Conservation (phyloP, 2,113 vertebrate species). For the Psephotus haematonotus region DNA sequence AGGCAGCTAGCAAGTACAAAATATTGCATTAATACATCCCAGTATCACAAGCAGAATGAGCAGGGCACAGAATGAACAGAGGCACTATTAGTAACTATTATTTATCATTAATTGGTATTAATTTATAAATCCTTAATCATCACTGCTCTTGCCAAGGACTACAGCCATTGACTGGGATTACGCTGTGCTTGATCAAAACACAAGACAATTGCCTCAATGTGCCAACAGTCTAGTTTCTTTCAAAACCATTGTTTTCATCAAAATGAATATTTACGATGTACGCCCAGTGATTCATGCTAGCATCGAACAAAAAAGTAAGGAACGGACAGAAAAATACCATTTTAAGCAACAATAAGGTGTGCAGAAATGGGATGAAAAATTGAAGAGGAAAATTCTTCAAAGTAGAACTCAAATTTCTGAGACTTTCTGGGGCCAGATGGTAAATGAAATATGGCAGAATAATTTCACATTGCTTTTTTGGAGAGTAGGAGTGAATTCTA, state of each 20-base stretch:
- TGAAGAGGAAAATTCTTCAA: neutral
- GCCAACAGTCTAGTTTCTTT: neutral
- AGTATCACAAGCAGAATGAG: neutral
- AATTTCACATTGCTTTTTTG: neutral
- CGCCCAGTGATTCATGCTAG: neutral
- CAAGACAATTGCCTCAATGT: neutral
- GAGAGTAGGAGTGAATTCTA: neutral
- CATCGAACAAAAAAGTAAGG: neutral
- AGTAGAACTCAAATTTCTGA: neutral
- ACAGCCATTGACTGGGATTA: neutral
- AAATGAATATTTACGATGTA: neutral
- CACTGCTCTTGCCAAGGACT: neutral
- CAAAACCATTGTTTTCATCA: neutral
- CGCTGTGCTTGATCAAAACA: neutral
- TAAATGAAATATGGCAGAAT: neutral
- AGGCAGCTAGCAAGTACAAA: neutral
- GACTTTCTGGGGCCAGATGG: neutral
- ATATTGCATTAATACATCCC: neutral
- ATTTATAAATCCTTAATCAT: neutral
- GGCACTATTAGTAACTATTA: neutral
- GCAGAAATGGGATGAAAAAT: neutral
- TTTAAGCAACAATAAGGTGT: neutral
- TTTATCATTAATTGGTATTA: neutral
- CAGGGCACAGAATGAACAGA: neutral
- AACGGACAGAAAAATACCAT: neutral